phyloP scores from a whole-genome alignment of 2,888 invertebrate genomes.

The Tetrapedia diversipes region DNA sequence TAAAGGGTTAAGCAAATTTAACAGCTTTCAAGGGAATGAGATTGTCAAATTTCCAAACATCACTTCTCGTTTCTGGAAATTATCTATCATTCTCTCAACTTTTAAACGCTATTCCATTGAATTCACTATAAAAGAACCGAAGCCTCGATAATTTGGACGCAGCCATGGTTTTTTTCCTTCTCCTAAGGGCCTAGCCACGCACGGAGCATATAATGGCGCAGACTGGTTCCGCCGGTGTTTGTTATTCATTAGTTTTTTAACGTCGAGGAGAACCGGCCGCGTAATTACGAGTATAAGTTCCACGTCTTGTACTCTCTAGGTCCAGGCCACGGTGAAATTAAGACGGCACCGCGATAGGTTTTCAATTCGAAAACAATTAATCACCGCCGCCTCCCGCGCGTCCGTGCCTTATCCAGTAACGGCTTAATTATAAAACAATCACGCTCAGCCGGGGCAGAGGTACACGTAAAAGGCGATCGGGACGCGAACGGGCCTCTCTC shows the following conservation, averaged over 20 bases:
- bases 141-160: not conserved
- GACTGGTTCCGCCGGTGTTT: constrained; percentile 41
- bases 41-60: no score
- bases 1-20: no score
- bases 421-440: constrained; percentile 83
- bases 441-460: constrained; percentile 70
- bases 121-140: not conserved
- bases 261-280: constrained; percentile 26
- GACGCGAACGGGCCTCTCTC: constrained; percentile 69
- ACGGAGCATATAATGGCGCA: not conserved
- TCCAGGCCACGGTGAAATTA: constrained; percentile 68
- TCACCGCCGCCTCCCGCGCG: constrained; percentile 74
- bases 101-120: no score
- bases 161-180: not conserved
- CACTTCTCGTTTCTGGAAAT: no score
- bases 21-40: no score
- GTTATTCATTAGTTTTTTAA: constrained; percentile 52
- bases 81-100: no score
- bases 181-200: no score
- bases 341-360: constrained; percentile 78
- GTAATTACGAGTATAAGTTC: constrained; percentile 60
- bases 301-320: constrained; percentile 50
- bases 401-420: constrained; percentile 75
- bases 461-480: constrained; percentile 73
- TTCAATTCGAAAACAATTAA: constrained; percentile 82